Evolutionary conservation across 1,140 invertebrate genomes (phyloP).

Genomic region (Drosophila chauvacae): DNA sequence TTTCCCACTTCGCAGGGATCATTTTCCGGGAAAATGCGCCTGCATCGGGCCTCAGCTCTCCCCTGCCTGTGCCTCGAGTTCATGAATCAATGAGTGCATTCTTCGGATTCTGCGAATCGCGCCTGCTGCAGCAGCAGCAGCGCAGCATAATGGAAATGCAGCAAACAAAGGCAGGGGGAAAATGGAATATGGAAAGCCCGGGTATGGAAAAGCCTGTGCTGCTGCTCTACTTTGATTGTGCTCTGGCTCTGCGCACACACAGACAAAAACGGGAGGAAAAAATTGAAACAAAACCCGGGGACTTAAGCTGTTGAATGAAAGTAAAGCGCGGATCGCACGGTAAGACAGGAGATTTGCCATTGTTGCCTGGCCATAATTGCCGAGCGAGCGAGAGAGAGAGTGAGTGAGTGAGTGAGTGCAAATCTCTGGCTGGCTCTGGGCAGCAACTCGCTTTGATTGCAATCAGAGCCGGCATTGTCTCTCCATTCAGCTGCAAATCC

Average conservation of each 20-base stretch:
- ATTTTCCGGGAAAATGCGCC: slow-evolving; percentile 19
- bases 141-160: slow-evolving; percentile 14
- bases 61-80: background rate
- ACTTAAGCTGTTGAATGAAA: slow-evolving; percentile 21
- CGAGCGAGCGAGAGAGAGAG: background rate
- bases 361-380: slow-evolving; percentile 36
- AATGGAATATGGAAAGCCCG: background rate
- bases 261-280: background rate
- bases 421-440: slow-evolving; percentile 10
- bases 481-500: slow-evolving; percentile 4
- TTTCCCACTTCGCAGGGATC: slow-evolving; percentile 27
- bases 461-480: slow-evolving; percentile 33
- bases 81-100: slow-evolving; percentile 32
- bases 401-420: background rate
- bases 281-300: slow-evolving; percentile 23
- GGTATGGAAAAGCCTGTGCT: slow-evolving; percentile 8
- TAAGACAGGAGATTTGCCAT: slow-evolving; percentile 15
- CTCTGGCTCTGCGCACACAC: no score
- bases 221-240: slow-evolving; percentile 29
- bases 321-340: slow-evolving; percentile 17
- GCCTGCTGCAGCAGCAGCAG: slow-evolving; percentile 3
- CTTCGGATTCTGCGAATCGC: slow-evolving; percentile 13
- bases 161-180: slow-evolving; percentile 18
- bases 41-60: background rate
- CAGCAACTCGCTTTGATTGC: slow-evolving; percentile 40